Evolutionary conservation across 1,140 invertebrate genomes (phyloP), one percentile per base, ranked within the genome.

Genomic region (Trypoxylus dichotomus): DNA sequence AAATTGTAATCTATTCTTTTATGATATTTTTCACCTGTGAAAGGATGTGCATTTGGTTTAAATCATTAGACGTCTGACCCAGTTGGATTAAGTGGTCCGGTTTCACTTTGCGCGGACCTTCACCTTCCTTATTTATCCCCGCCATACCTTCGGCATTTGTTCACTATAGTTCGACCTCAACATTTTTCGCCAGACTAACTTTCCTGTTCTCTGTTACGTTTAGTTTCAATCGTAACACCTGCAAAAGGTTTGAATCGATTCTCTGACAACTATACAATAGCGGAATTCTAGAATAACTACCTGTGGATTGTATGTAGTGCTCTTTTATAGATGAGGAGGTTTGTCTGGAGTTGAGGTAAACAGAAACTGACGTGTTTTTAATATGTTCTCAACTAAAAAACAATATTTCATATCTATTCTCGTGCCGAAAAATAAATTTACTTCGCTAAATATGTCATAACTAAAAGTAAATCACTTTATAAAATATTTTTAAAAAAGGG

Each of bases 81-180:
- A 63, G 60, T 63, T 63, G 60, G 19, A 63, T 63, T 63, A 63
- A 63, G 60, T 63, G 60, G 60, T 63, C 60, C 19, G 60, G 60
- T 63, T 63, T 63, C 60, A 63, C 60, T 63, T 63, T 25, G 25
- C 25, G 24, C 21, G 25, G 60, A 27, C 60, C 60, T 63, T 63
- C 60, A 63, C 60, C 60, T 63, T 63, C 60, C 60, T 6, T 27
- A 63, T 11, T 63, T 63, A 63, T 63, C 60, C 19, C 25, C 60
- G 60, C 8, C 19, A 19, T 27, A 63, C n/a, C 43, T 13, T n/a
- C 43, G 10, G 3, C 13, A 13, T 15, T 47, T 13, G 43, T 63
- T 63, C 60, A 0, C 60, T 63, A 24, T 58, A 19, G 15, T 58
- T 13, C 13, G 47, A 21, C 47, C 5, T 2, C 47, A 21, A 58